Percentiles rank a stretch among this genome's conserved stretches.
Conservation (phyloP, 1,140 invertebrate species). For the Leucophenga varia region DNA sequence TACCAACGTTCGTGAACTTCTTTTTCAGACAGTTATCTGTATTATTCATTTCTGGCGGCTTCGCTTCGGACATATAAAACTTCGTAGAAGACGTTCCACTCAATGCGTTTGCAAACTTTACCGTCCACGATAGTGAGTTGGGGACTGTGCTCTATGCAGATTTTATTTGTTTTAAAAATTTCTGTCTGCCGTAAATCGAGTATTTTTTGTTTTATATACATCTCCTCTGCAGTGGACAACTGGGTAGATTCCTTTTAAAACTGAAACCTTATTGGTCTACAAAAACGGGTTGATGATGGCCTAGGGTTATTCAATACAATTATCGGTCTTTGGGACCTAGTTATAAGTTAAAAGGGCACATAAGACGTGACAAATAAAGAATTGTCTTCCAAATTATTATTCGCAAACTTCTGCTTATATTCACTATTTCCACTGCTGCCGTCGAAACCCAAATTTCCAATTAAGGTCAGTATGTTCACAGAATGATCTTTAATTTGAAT, state of each 20-base stretch:
- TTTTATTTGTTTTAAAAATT: slow-evolving; percentile 2
- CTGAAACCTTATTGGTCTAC: too few species aligned
- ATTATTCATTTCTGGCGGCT: too few species aligned
- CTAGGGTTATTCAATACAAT: background rate
- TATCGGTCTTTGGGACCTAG: slow-evolving; percentile 24
- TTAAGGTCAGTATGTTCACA: background rate
- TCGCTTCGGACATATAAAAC: too few species aligned
- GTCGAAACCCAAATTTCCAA: too few species aligned
- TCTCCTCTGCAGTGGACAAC: too few species aligned
- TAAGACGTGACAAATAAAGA: slow-evolving; percentile 4
- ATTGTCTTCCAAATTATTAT: slow-evolving; percentile 2
- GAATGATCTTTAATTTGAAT: background rate
- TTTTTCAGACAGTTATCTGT: too few species aligned
- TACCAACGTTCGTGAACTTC: too few species aligned
- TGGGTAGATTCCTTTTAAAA: too few species aligned
- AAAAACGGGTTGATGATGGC: background rate
- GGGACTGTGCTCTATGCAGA: slow-evolving; percentile 6
- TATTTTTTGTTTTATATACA: too few species aligned
- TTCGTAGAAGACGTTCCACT: background rate
- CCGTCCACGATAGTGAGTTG: slow-evolving; percentile 18
- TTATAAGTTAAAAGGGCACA: slow-evolving; percentile 22
- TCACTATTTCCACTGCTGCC: too few species aligned
- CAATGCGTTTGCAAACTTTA: slow-evolving; percentile 11
- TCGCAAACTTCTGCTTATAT: background rate
- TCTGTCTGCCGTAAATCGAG: background rate